Conservation (phyloP, 2,113 vertebrate genomes). For the Dolichallabes microphthalmus region DNA sequence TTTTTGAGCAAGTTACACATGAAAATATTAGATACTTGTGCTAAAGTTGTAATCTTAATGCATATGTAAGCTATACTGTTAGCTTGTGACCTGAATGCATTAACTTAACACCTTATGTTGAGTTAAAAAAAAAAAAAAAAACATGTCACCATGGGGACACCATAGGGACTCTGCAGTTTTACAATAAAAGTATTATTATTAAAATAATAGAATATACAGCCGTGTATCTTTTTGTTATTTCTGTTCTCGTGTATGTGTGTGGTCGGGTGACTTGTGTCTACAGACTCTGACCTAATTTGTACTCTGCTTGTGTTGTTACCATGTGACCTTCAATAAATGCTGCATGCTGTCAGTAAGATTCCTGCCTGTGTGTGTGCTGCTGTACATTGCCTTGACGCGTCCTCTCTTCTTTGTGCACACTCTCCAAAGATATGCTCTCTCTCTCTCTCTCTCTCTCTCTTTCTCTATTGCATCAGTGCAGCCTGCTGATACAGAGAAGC, state of each 20-base stretch:
- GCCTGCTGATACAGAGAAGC: conserved; percentile 35
- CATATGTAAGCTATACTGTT: not conserved
- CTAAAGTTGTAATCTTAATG: too few relatives aligned
- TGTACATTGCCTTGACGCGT: conserved; percentile 29
- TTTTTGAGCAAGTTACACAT: not conserved
- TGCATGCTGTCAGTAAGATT: conserved; percentile 13
- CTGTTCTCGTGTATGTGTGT: not conserved
- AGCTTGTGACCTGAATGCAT: not conserved
- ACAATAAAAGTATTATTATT: not conserved
- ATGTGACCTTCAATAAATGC: conserved; percentile 52
- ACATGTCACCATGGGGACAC: not conserved
- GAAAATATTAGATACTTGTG: not conserved
- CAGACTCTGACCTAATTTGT: conserved; percentile 55
- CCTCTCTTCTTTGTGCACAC: not conserved
- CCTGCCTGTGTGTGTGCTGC: conserved; percentile 29
- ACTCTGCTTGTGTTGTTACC: conserved; percentile 45
- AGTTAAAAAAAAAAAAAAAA: not conserved
- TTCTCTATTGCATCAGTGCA: conserved; percentile 20
- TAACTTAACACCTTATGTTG: not conserved
- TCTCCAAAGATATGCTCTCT: too few relatives aligned
- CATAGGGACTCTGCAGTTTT: too few relatives aligned
- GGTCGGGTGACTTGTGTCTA: conserved; percentile 15
- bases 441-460: not conserved
- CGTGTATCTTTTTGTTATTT: not conserved
- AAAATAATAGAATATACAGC: not conserved